Evolutionary conservation across 2,888 invertebrate species (phyloP).

Genomic region (Troides oblongomaculatus): DNA sequence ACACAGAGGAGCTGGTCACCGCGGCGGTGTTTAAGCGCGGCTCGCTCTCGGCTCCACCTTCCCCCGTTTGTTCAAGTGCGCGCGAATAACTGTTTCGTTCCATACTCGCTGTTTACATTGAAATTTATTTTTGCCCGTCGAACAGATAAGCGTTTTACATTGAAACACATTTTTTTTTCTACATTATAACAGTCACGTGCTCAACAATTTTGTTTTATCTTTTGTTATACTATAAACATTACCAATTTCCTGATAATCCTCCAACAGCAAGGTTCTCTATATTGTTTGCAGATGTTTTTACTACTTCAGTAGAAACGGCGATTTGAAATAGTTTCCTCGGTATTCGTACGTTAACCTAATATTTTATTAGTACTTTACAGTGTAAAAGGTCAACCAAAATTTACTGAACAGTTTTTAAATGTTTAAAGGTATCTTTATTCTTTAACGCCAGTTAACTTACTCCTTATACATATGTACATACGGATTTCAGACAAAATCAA

Average conservation of each 20-base stretch:
- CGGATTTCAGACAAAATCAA: too few species aligned
- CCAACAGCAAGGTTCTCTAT: not conserved
- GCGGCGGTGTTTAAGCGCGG: constrained; percentile 44
- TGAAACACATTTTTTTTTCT: not conserved
- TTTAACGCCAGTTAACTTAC: too few species aligned
- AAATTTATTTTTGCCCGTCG: not conserved
- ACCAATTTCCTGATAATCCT: not conserved
- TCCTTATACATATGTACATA: too few species aligned
- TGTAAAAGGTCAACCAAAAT: too few species aligned
- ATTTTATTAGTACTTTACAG: too few species aligned
- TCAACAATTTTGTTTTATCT: not conserved
- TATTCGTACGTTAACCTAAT: too few species aligned
- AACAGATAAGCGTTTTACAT: not conserved
- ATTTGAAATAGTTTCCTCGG: too few species aligned
- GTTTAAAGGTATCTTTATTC: too few species aligned
- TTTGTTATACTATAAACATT: not conserved
- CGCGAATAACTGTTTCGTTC: constrained; percentile 39
- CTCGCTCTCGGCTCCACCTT: constrained; percentile 38
- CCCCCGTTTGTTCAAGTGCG: constrained; percentile 35
- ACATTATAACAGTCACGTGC: not conserved
- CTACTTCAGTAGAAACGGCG: too few species aligned
- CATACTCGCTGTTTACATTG: not conserved
- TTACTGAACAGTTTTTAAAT: too few species aligned
- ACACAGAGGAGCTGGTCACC: constrained; percentile 34
- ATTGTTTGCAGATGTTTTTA: too few species aligned